Evolutionary conservation across 35 echinoderm and acorn worm genomes (phyloP).

Genomic region (Hemicentrotus pulcherrimus): DNA sequence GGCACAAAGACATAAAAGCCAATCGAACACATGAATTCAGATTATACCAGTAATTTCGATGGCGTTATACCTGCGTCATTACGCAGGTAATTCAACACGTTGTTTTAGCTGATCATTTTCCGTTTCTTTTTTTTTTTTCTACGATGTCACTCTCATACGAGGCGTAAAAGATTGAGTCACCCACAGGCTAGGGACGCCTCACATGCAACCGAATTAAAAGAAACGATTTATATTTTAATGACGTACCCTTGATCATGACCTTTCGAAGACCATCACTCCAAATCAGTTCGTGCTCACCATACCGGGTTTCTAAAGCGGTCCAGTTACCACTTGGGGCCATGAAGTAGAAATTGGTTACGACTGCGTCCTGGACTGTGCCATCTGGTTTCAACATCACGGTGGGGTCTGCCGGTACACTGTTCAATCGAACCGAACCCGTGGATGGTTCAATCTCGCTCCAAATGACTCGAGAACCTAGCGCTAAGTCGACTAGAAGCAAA

Average conservation of each 20-base stretch:
- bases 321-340: conserved; percentile 46
- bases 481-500: conserved; percentile 26
- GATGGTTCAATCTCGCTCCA: conserved; percentile 46
- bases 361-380: background rate
- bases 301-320: conserved; percentile 61
- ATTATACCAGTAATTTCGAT: too few relatives aligned
- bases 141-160: too few relatives aligned
- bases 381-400: conserved; percentile 38
- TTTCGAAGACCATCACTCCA: conserved; percentile 60
- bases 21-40: too few relatives aligned
- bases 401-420: conserved; percentile 72
- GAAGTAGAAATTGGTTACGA: conserved; percentile 58
- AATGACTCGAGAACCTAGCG: conserved; percentile 52
- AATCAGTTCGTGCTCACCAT: conserved; percentile 58
- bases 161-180: too few relatives aligned
- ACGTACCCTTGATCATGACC: background rate
- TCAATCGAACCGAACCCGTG: background rate
- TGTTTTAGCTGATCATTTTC: too few relatives aligned
- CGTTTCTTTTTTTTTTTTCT: too few relatives aligned
- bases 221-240: too few relatives aligned
- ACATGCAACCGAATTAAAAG: too few relatives aligned
- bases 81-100: too few relatives aligned
- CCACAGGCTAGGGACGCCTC: too few relatives aligned
- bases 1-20: too few relatives aligned
- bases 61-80: too few relatives aligned